Evolutionary conservation across 2,888 invertebrate genomes (phyloP), one percentile per base, ranked within the genome.

Genomic region (Drosophila koepferae): DNA sequence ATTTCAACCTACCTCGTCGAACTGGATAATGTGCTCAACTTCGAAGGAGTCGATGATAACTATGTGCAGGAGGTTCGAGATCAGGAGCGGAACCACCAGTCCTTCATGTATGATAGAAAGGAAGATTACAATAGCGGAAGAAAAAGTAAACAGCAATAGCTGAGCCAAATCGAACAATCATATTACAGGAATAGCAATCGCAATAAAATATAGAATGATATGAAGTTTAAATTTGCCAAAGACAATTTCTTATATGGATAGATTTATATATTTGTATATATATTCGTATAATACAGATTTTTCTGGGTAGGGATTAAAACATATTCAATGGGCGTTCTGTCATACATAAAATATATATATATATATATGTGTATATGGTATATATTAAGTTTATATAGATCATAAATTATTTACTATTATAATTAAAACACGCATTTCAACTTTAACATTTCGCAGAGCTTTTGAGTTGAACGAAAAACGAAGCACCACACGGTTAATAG

Each of bases 1-100:
- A 94, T 96, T 16, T 95, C 95, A 74, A 97, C 97, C 0, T 97
- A 96, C 91, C 18, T 83, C 14, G 71, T 83, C 7, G 65, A 51
- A 0, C 41, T 83, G 3, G 64, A 68, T 34, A 16, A 61, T 0
- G 2, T 8, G 1, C 51, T 74, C 0, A 54, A 58, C 14, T 72
- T 81, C 10, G 51, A 59, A 10, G 36, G 34, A 2, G 18, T 53
- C 5, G 59, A 28, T 28, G 28, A 28, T 28, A 6, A 6, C 28
- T 28, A 28, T 28, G 1, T 28, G 28, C 28, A 28, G 28, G 5
- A 28, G 28, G 28, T 28, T 28, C 28, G 3, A 28, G 28, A 28
- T 28, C 28, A 28, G 6, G 5, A 28, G 28, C 28, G 6, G 28
- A 4, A 6, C 1, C 5, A 28, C 28, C 3, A 28, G 6, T 5